Conservation (phyloP, 2,888 invertebrate genomes). For the Euplagia quadripunctaria region DNA sequence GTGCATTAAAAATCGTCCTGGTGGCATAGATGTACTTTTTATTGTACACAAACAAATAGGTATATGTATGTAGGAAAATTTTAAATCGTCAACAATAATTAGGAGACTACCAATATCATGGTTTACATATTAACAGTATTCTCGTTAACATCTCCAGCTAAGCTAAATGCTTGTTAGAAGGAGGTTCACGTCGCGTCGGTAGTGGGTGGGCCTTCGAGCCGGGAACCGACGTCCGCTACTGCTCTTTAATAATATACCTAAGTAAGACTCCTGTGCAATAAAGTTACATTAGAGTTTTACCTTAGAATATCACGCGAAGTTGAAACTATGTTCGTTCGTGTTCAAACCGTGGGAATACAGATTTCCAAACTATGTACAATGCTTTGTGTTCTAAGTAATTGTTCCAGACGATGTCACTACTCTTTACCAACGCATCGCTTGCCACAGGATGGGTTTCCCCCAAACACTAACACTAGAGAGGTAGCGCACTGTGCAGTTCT, state of each 20-base stretch:
- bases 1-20: conserved; percentile 11
- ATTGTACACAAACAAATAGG: too few relatives aligned
- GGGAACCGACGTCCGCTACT: background rate
- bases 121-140: background rate
- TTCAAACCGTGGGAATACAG: conserved; percentile 6
- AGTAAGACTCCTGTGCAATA: conserved; percentile 1
- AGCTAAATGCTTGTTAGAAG: background rate
- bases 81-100: too few relatives aligned
- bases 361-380: background rate
- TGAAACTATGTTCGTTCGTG: background rate
- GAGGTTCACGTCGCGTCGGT: background rate
- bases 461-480: background rate
- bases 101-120: too few relatives aligned
- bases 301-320: background rate
- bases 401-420: background rate
- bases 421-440: background rate
- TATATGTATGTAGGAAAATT: background rate
- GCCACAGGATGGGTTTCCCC: background rate
- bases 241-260: background rate
- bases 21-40: too few relatives aligned
- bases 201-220: background rate
- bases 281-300: background rate
- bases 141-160: background rate
- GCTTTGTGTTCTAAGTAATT: background rate
- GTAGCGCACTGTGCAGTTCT: background rate